Evolutionary conservation across 2,888 invertebrate species (phyloP), one percentile per base, ranked within the genome.

Genomic region (Scaptomyza flava): DNA sequence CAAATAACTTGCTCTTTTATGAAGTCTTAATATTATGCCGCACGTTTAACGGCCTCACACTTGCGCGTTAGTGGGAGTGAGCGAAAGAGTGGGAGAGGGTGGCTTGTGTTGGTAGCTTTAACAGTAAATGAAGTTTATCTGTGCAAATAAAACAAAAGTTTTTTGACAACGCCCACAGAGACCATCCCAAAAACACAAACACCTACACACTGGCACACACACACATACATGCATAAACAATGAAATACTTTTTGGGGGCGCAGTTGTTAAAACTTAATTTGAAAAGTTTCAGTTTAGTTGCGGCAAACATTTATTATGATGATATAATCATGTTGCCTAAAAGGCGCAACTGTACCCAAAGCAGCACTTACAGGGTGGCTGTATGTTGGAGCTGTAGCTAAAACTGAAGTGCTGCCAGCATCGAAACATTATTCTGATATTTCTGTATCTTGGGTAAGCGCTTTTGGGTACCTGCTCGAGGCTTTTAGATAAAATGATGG

Each of bases 1-100:
- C 84, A 68, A 72, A 87, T 89, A 82, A 89, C 89, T 87, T 89
- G 85, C 86, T 67, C 78, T 83, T 89, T 89, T 89, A 89, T 86
- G 83, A 79, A 80, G 83, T 89, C 89, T 83, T 87, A 86, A 85
- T 85, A 80, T 82, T 59, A 84, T 81, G 81, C 83, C 77, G 81
- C 81, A 81, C 79, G 75, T 87, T 87, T 86, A 86, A 87, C 79
- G 67, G 81, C 56, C 82, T 67, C 81, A 81, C 84, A 81, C 87
- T 79, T 77, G 61, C 50, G 20, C 9, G 31, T 3, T 38, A 48
- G 42, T 2, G 38, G 2, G 23, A 36, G 33, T 14, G 8, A 12
- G 48, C n/a, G 20, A 2, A 11, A n/a, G 53, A 3, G 57, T n/a
- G 9, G 23, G 2, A 34, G 48, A 20, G 47, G 23, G 14, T 43